Evolutionary conservation across 2,888 invertebrate genomes (phyloP), one percentile per base, ranked within the genome.

Genomic region (Microctonus aethiopoides): DNA sequence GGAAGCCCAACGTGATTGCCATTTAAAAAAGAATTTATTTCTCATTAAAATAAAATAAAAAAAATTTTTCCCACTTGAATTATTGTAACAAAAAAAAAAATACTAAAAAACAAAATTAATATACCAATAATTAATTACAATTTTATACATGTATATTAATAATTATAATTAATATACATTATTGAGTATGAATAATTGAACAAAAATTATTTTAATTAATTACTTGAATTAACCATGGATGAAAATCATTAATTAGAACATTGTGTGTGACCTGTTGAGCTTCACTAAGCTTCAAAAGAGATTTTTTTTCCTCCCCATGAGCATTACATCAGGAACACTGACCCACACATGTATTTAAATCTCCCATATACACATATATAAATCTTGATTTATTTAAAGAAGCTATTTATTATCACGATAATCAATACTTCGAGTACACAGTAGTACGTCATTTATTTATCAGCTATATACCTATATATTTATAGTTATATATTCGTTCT

Each of bases 1-100:
- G 67, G 68, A 51, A 63, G 29, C 68, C 67, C 72, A 41, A 56
- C 24, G 61, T 71, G 71, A 72, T 67, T 69, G 62, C 72, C 66
- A 57, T 67, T 68, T 46, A 34, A 68, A n/a, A 16, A 46, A 16
- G 16, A 46, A 16, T 11, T 10, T 10, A 9, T 5, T 41, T 41
- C 46, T 46, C 16, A 20, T 16, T 4, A 46, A 20, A 46, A 46
- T 46, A 46, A 26, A 39, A 13, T 51, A 13, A 6, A 16, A 16
- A 7, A 29, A 29, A 29, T 29, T 5, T n/a, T n/a, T n/a, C n/a
- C n/a, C n/a, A 29, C 3, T 29, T 29, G 7, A 29, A 29, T 29
- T 5, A 29, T 7, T 5, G 29, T 7, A 29, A 29, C 7, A 29
- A 29, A 29, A 29, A 29, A 29, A 29, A 29, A 29, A n/a, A n/a